Evolutionary conservation across 2,113 vertebrate species (phyloP), one percentile per base, ranked within the genome.

Genomic region (Podiceps cristatus): DNA sequence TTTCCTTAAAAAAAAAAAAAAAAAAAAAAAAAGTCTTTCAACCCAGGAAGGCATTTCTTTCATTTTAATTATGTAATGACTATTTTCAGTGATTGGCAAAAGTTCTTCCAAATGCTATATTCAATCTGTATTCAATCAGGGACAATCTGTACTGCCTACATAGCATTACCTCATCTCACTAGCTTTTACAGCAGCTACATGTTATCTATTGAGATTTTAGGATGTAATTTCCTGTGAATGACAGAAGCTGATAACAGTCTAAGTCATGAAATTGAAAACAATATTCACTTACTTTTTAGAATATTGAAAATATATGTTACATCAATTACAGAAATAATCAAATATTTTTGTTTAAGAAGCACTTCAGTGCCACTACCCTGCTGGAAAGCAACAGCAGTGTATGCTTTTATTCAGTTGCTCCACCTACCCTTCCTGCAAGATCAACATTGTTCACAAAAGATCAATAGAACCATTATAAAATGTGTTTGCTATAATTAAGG

Each of bases 161-260:
- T 33, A 80, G 86, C 97, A 97, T 96, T 97, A 96, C 68, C 81
- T 97, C 97, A 93, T 97, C 82, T 83, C 73, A 92, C 66, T 66
- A 95, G 80, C 59, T 96, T 97, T 73, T 84, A 83, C 93, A 97
- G 79, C 42, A 97, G 73, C 58, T 94, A 92, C 81, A 73, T 80
- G 88, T 83, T 96, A 94, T 92, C 63, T 96, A 71, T 89, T 88
- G 96, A 88, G 86, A 81, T 95, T 97, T 95, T 88, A 74, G 93
- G 55, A 95, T 60, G 90, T 82, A 95, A 98, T 96, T 97, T 97
- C 93, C 81, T 97, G 89, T 96, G 63, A 97, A 97, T 86, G 93
- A 90, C 86, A 97, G 91, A 93, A 85, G 20, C 63, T 89, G 93
- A 91, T 97, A 97, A 90, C 49, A 90, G 62, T 86, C 68, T 55